Conservation (phyloP, 2,797 vertebrate genomes). For the Taeniopygia guttata region DNA sequence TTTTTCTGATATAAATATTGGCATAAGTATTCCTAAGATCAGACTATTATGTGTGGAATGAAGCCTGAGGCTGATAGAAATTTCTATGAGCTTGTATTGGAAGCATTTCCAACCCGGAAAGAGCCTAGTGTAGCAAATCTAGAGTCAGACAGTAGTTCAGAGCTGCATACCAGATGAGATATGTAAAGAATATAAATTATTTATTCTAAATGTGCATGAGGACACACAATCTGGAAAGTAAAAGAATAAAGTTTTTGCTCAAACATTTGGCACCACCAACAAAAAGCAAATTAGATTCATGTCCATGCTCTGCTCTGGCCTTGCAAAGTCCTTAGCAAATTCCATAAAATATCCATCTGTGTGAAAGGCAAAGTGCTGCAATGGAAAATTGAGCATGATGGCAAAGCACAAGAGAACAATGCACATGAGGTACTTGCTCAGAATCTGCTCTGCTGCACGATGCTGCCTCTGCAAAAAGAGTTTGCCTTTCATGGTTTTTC, state of each 20-base stretch:
- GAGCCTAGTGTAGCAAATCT: background rate
- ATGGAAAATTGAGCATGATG: background rate
- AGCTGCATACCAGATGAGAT: background rate
- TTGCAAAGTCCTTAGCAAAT: constrained; percentile 13
- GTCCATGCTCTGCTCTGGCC: background rate
- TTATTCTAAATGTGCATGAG: background rate
- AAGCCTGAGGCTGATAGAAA: background rate
- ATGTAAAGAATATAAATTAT: background rate
- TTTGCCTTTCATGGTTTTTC: background rate
- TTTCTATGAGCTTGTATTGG: background rate
- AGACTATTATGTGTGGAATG: background rate
- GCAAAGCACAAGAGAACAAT: background rate
- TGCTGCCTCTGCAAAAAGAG: background rate
- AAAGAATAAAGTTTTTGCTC: background rate
- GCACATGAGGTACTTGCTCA: background rate
- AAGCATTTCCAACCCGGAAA: background rate
- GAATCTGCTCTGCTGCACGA: background rate
- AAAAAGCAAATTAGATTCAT: constrained; percentile 17
- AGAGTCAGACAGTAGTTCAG: background rate
- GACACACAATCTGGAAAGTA: background rate
- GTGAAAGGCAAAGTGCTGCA: background rate
- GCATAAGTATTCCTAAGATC: background rate
- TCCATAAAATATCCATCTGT: background rate
- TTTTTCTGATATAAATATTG: background rate
- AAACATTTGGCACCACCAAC: background rate